Base-by-base conservation (phyloP, 2,113 vertebrate genomes). In the Sebastes schlegelii region DNA sequence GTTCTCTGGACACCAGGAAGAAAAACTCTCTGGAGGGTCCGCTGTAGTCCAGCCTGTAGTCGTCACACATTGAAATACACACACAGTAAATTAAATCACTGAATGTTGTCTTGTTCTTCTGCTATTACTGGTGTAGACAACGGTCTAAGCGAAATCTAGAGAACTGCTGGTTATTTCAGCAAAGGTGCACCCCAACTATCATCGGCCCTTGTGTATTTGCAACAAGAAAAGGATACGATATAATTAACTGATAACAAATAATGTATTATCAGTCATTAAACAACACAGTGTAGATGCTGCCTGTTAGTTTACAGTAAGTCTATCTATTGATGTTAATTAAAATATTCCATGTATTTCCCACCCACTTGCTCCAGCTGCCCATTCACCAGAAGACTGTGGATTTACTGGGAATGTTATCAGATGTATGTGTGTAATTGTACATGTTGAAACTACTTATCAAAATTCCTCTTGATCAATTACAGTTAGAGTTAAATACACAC, bases 21-120 rank as follows among this genome's bases (percentile, higher is more conserved):
- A 99, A 99, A 87, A 99, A 99, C 89, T 99, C 98, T 88, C 98
- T 96, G 46, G 98, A 99, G 65, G 98, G 98, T 46, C 98, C 98
- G 42, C 98, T 99, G 95, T 99, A 99, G 95, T 99, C 98, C 96
- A 99, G 89, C 86, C 98, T 99, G 93, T 45, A 85, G 60, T 9
- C 34, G 14, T 61, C 40, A 85, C 26, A 88, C 0, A 57, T 3
- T 17, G 61, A 6, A 16, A 75, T 0, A 81, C 69, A 77, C 6
- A 65, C 10, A 46, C 42, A 63, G 49, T 34, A 34, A 7, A 64
- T 42, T 0, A 26, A 14, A 61, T 61, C 23, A 34, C 12, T 14
- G 16, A 54, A 19, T 40, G 8, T 23, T 45, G 11, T 54, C 16
- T 54, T 54, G 12, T 46, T 34, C 40, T 7, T 43, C 67, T 71